Conservation (phyloP, 2,113 vertebrate genomes). For the Mellivora capensis region DNA sequence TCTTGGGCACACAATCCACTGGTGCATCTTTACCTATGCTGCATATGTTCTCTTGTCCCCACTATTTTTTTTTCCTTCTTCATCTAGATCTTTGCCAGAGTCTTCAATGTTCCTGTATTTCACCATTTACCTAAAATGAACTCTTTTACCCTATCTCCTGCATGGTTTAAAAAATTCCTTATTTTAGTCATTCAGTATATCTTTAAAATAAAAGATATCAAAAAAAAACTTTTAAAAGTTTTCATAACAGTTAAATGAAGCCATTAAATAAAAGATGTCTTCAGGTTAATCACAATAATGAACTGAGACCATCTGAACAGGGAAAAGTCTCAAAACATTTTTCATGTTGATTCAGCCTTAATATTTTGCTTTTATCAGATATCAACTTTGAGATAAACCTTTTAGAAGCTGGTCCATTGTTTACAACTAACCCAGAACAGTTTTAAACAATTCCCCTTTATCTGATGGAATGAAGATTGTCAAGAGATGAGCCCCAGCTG, state of each 20-base stretch:
- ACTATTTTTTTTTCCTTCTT: background rate
- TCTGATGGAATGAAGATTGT: conserved; percentile 74
- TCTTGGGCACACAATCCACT: background rate
- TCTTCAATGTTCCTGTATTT: background rate
- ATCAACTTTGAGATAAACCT: conserved; percentile 55
- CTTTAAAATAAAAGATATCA: background rate
- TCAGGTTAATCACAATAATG: background rate
- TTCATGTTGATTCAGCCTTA: conserved; percentile 56
- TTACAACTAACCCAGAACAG: conserved; percentile 46
- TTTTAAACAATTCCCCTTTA: conserved; percentile 71
- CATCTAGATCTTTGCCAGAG: background rate
- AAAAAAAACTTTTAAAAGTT: background rate
- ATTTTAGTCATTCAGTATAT: conserved; percentile 20
- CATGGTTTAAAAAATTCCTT: background rate
- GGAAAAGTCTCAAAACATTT: conserved; percentile 38
- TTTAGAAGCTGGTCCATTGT: conserved; percentile 70
- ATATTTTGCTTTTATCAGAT: conserved; percentile 72
- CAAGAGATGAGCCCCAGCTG: conserved; percentile 70
- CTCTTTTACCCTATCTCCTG: background rate
- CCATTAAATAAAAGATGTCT: conserved; percentile 5
- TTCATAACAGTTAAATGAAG: background rate
- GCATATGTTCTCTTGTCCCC: background rate
- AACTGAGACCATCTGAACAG: background rate
- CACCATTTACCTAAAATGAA: background rate
- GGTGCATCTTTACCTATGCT: background rate